phyloP scores from a whole-genome alignment of 2,797 vertebrate genomes.

The Jordanella pulchra region DNA sequence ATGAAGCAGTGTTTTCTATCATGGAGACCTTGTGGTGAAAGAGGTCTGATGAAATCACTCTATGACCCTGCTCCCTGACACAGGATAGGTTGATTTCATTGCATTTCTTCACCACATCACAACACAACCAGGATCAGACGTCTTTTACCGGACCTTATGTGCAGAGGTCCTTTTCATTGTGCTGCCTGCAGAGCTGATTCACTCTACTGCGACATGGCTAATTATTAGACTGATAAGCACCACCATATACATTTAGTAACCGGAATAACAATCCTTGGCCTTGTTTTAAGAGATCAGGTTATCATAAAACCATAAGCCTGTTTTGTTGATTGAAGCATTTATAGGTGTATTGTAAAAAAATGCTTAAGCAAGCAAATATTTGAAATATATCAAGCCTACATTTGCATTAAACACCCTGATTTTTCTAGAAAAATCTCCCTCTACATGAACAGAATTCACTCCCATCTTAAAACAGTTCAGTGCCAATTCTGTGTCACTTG shows the following conservation, averaged over 20 bases:
- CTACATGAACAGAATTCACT: neutral
- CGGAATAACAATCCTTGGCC: neutral
- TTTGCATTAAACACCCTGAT: neutral
- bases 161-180: neutral
- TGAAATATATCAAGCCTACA: neutral
- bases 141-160: neutral
- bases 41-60: conserved; percentile 87
- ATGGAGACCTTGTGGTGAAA: conserved; percentile 62
- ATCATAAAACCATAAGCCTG: neutral
- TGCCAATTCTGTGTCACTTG: neutral
- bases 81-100: conserved; percentile 92
- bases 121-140: conserved; percentile 7
- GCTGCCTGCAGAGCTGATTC: conserved; percentile 3
- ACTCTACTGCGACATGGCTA: conserved; percentile 3
- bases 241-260: neutral
- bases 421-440: neutral
- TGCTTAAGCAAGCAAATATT: neutral
- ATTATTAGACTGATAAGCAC: conserved; percentile 15
- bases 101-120: conserved; percentile 71
- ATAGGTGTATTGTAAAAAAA: conserved; percentile 13
- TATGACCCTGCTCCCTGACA: conserved; percentile 78
- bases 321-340: neutral
- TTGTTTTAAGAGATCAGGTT: neutral
- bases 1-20: neutral
- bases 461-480: neutral